Percentiles rank a stretch among this genome's conserved stretches.
Conservation (phyloP, 2,113 vertebrate genomes). For the Fulmarus glacialis region DNA sequence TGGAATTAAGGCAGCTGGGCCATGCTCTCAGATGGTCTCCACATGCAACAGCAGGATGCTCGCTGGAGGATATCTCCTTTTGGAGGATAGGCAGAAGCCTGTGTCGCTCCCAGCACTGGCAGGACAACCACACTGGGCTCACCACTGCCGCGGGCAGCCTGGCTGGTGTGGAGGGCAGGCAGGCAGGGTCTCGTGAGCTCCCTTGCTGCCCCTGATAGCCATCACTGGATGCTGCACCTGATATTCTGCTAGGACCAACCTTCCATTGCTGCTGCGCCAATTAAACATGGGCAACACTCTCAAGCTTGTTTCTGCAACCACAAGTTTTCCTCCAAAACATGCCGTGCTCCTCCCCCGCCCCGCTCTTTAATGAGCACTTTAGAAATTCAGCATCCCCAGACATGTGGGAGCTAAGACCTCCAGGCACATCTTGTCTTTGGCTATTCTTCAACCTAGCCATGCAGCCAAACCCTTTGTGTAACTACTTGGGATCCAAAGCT, state of each 20-base stretch:
- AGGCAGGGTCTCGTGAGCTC: neutral
- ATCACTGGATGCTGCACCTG: rapidly evolving
- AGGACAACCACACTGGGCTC: neutral
- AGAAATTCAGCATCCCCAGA: neutral
- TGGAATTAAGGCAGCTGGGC: neutral
- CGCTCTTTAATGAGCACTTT: neutral
- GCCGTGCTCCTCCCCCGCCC: rapidly evolving
- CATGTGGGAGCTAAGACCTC: neutral
- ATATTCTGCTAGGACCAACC: neutral
- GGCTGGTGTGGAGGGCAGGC: neutral
- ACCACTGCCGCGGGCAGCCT: rapidly evolving
- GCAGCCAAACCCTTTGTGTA: neutral
- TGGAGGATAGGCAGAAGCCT: neutral
- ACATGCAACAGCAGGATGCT: neutral
- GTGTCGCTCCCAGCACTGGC: neutral
- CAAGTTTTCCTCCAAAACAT: neutral
- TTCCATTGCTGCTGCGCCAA: neutral
- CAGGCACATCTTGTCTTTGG: neutral
- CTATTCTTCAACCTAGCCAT: neutral
- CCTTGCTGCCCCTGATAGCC: rapidly evolving
- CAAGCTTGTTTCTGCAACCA: neutral
- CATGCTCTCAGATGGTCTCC: neutral
- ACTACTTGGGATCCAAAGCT: neutral
- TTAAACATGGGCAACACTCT: neutral
- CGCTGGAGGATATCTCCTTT: neutral